Evolutionary conservation across 2,888 invertebrate species (phyloP), one percentile per base, ranked within the genome.

Genomic region (Caradrina kadenii): DNA sequence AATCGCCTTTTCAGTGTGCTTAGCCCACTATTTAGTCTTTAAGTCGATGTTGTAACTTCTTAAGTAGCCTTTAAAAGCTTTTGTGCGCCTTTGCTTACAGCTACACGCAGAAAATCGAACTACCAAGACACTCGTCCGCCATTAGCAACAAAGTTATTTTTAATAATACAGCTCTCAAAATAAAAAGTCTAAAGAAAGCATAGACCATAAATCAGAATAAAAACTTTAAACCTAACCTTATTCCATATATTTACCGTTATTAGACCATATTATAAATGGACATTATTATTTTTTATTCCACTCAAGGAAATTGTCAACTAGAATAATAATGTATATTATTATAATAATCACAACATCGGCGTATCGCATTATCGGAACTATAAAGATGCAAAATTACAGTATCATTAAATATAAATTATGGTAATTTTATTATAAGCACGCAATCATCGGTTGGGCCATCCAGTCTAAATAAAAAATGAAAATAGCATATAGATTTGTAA

Each of bases 341-440:
- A 62, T 68, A 59, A 69, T 68, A 60, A 67, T 67, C 66, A 67
- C 69, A 58, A 65, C 21, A 68, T 63, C 42, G 67, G 15, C 50
- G 45, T 67, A 67, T 81, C 66, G 52, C 53, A 75, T 68, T 79
- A 72, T 72, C 62, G 54, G 39, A 76, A 71, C 70, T 63, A 74
- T 81, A 74, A 77, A 82, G 59, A 77, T 70, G 63, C 80, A 77
- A 82, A 81, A 71, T 82, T 68, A 73, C 63, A 75, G 54, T 72
- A 39, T 56, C 73, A 73, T 74, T 80, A 66, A 52, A 71, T 69
- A 55, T 72, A 72, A 83, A 73, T 80, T 84, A 84, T 83, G 84
- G 52, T 80, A 84, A 83, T 83, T 82, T 78, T 78, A 82, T 80
- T 78, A 64, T 61, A 75, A 73, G 55, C 69, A 80, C 66, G 69